A percentile compares a stretch with the other conserved stretches of the same genome.
Conservation (phyloP, 1,140 invertebrate species). For the Laupala kohalensis region DNA sequence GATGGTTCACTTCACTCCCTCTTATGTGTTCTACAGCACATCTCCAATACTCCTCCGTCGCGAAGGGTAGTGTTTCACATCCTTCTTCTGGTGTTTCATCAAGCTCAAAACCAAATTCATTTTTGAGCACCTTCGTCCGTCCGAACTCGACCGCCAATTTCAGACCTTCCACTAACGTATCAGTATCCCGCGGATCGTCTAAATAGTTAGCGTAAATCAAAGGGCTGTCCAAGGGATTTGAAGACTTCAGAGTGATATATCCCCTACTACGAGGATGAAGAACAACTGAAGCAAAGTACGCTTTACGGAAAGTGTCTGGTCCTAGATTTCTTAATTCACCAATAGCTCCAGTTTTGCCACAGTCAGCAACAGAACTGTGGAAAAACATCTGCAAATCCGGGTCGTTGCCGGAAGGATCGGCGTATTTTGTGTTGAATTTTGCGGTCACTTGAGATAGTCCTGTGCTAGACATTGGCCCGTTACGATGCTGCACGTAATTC, state of each 20-base stretch:
- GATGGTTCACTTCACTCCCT: slow-evolving; percentile 30
- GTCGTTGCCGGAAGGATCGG: slow-evolving; percentile 31
- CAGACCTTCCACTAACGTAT: slow-evolving; percentile 32
- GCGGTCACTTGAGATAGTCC: slow-evolving; percentile 37
- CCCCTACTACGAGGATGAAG: slow-evolving; percentile 42
- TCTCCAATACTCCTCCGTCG: slow-evolving; percentile 23
- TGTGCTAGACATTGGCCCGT: slow-evolving; percentile 45
- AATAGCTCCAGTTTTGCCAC: slow-evolving; percentile 62
- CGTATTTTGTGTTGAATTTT: slow-evolving; percentile 30
- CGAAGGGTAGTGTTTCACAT: slow-evolving; percentile 20
- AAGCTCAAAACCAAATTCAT: slow-evolving; percentile 20
- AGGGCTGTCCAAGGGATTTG: slow-evolving; percentile 47
- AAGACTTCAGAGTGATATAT: slow-evolving; percentile 35
- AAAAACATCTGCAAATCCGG: slow-evolving; percentile 24
- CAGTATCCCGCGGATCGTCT: slow-evolving; percentile 30
- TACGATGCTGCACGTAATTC: slow-evolving; percentile 42
- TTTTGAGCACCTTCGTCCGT: slow-evolving; percentile 21
- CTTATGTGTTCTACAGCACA: slow-evolving; percentile 23
- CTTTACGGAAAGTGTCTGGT: slow-evolving; percentile 21
- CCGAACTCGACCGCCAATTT: slow-evolving; percentile 27
- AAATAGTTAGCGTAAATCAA: slow-evolving; percentile 50
- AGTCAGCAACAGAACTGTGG: slow-evolving; percentile 60
- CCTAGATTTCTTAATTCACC: slow-evolving; percentile 15
- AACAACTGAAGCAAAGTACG: slow-evolving; percentile 21
- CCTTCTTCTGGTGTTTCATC: slow-evolving; percentile 6